Conservation (phyloP, 1,140 invertebrate genomes). For the Vanessa tameamea region DNA sequence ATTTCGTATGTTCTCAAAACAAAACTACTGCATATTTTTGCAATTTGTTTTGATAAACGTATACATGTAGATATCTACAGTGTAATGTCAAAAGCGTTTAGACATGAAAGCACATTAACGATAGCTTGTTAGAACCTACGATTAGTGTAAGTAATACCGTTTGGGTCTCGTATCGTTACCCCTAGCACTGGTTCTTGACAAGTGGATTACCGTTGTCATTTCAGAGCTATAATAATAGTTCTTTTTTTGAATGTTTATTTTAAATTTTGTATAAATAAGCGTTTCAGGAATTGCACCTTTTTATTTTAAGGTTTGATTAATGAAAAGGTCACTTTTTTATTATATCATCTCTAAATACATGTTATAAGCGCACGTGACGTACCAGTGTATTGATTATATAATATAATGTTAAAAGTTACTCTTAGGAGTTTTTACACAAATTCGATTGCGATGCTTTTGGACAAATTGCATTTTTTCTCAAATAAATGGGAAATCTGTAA, state of each 20-base stretch:
- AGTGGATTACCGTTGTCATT: background rate
- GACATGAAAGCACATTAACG: constrained; percentile 24
- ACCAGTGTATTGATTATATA: constrained; percentile 27
- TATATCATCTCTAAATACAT: too few relatives aligned
- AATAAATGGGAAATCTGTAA: constrained; percentile 17
- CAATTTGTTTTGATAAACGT: background rate
- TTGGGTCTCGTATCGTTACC: constrained; percentile 49
- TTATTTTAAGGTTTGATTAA: too few relatives aligned
- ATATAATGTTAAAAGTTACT: background rate
- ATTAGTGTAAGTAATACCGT: constrained; percentile 45
- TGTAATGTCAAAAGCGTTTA: constrained; percentile 29
- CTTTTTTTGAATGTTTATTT: too few relatives aligned
- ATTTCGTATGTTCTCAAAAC: background rate
- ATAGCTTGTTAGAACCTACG: constrained; percentile 19
- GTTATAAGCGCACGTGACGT: constrained; percentile 20
- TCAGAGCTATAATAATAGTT: too few relatives aligned
- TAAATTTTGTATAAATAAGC: too few relatives aligned
- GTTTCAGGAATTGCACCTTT: too few relatives aligned
- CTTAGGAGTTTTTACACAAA: background rate
- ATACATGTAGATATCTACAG: too few relatives aligned
- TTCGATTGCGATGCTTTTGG: constrained; percentile 2
- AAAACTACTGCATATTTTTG: too few relatives aligned
- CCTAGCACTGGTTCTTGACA: constrained; percentile 38
- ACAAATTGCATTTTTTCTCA: constrained; percentile 14
- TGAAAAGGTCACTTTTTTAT: too few relatives aligned